Conservation (phyloP, 1,140 invertebrate species). For the Drosophila albomicans region DNA sequence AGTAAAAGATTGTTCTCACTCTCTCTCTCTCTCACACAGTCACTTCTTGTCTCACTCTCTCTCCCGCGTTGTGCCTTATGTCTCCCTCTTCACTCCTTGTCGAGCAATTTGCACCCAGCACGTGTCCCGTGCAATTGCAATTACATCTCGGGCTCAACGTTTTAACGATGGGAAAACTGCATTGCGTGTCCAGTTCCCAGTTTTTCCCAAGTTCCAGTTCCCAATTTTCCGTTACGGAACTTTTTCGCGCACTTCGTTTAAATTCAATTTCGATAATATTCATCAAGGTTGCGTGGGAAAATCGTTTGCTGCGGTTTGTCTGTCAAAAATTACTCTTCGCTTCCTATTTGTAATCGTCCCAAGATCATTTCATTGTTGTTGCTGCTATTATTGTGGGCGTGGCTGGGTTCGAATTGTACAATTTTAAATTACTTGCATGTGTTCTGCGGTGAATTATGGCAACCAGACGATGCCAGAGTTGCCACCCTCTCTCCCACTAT, state of each 20-base stretch:
- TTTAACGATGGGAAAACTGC: conserved; percentile 74
- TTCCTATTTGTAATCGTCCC: background rate
- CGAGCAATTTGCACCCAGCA: conserved; percentile 69
- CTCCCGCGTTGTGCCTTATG: background rate
- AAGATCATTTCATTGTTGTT: conserved; percentile 24
- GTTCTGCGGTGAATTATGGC: conserved; percentile 58
- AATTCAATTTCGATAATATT: conserved; percentile 63
- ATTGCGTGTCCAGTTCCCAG: conserved; percentile 20
- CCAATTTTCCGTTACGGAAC: conserved; percentile 16
- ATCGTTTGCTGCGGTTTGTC: conserved; percentile 58
- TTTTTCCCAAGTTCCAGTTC: conserved; percentile 1
- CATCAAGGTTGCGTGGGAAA: conserved; percentile 67
- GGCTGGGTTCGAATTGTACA: conserved; percentile 21
- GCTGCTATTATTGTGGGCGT: conserved; percentile 36
- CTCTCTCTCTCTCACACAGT: background rate
- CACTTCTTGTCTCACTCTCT: background rate
- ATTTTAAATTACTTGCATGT: conserved; percentile 62
- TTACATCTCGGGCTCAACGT: conserved; percentile 58
- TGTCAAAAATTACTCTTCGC: conserved; percentile 16
- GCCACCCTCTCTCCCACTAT: background rate
- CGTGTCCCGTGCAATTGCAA: conserved; percentile 73
- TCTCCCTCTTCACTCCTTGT: conserved; percentile 12
- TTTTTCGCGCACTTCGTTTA: conserved; percentile 42
- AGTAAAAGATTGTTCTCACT: conserved; percentile 17
- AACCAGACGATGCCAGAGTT: conserved; percentile 18